These are phyloP conservation scores for Nothocercus julius DNA, from an alignment of 2,113 vertebrate genomes.

Conservation along the genomic window DNA sequence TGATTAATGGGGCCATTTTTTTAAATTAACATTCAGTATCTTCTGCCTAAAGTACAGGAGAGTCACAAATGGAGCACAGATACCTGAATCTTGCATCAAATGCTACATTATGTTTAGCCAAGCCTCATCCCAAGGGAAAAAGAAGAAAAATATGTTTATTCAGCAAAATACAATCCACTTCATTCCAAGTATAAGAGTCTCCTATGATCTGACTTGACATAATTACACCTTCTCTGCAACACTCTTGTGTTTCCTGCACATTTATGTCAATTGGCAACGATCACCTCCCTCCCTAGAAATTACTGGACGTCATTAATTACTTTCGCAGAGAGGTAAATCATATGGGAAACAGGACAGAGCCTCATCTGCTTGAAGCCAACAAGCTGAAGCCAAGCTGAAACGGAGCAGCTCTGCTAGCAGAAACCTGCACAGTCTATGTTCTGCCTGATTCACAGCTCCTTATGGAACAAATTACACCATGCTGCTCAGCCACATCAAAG, in stretches of 20 bases:
- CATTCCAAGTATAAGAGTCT: background rate
- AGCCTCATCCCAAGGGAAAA: background rate
- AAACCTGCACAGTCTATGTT: background rate
- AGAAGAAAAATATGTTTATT: background rate
- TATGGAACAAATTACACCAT: background rate
- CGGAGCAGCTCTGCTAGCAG: background rate
- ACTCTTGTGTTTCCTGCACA: background rate
- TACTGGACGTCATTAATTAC: background rate
- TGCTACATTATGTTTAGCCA: background rate
- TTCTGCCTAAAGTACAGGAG: background rate
- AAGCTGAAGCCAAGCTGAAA: background rate
- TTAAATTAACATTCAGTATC: background rate
- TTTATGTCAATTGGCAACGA: background rate
- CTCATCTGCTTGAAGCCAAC: background rate
- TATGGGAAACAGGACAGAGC: background rate
- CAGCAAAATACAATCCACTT: background rate
- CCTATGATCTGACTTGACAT: background rate
- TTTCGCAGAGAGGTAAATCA: background rate
- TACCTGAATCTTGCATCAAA: background rate
- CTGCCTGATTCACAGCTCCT: background rate
- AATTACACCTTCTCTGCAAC: background rate
- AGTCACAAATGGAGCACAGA: background rate
- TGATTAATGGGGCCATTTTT: background rate
- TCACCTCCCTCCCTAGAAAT: background rate
- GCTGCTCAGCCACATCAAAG: conserved; percentile 53